phyloP scores from a whole-genome alignment of 1,140 invertebrate genomes.

The Ditylenchus dipsaci region DNA sequence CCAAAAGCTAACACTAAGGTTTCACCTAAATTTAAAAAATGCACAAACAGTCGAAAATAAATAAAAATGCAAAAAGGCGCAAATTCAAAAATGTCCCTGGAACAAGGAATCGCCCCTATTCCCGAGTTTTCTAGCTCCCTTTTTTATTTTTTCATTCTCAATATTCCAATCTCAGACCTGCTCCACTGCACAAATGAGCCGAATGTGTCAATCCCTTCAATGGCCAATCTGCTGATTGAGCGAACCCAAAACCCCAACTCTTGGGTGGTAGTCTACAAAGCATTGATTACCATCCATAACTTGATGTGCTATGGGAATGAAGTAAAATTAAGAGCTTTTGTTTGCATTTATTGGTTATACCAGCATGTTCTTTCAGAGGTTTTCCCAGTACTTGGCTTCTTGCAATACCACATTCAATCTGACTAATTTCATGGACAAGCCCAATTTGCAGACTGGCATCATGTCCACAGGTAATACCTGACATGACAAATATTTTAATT shows the following conservation, averaged over 20 bases:
- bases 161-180: slow-evolving; percentile 72
- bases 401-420: slow-evolving; percentile 98
- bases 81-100: no score
- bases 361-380: slow-evolving; percentile 70
- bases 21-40: no score
- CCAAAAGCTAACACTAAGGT: no score
- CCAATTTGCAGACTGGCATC: slow-evolving; percentile 73
- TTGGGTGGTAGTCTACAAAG: slow-evolving; percentile 97
- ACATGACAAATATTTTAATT: background rate
- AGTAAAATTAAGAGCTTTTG: slow-evolving; percentile 63
- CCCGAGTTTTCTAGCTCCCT: no score
- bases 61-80: no score
- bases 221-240: slow-evolving; percentile 95
- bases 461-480: slow-evolving; percentile 39
- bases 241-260: slow-evolving; percentile 92
- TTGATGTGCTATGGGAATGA: slow-evolving; percentile 99
- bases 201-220: slow-evolving; percentile 96
- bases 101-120: no score
- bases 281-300: slow-evolving; percentile 90
- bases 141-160: no score
- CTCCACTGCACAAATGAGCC: slow-evolving; percentile 98
- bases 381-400: slow-evolving; percentile 97
- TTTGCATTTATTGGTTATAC: slow-evolving; percentile 15
- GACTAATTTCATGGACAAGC: slow-evolving; percentile 89
- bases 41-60: no score